These are phyloP conservation scores for Ganaspis brasiliensis DNA, from an alignment of 2,888 invertebrate species.

Conservation along the genomic window DNA sequence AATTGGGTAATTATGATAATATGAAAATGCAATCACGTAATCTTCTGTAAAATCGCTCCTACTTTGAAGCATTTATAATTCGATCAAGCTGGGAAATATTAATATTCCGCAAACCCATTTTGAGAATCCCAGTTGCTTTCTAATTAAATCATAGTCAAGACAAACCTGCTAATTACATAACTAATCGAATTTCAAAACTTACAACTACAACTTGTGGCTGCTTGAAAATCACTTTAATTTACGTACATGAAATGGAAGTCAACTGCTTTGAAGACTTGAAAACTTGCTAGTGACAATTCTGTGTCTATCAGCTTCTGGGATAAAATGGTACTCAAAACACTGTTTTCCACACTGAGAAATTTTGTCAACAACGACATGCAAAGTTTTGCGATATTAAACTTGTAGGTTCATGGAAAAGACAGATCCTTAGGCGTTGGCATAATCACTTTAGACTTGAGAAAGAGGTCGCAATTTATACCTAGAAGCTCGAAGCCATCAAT, in stretches of 20 bases:
- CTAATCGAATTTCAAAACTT: conserved; percentile 18
- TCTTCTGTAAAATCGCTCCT: background rate
- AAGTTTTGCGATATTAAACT: background rate
- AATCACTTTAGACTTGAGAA: background rate
- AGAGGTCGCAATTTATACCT: background rate
- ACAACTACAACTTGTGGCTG: conserved; percentile 10
- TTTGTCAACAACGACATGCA: conserved; percentile 25
- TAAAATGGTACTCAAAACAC: conserved; percentile 17
- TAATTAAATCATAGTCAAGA: conserved; percentile 18
- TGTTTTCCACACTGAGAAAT: background rate
- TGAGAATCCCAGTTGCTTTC: background rate
- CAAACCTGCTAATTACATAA: conserved; percentile 15
- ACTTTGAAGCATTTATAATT: background rate
- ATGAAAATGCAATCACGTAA: no score
- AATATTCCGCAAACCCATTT: background rate
- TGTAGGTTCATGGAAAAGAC: background rate
- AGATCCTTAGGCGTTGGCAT: background rate
- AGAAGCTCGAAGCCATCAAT: conserved; percentile 66
- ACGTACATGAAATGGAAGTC: background rate
- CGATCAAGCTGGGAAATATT: conserved; percentile 2
- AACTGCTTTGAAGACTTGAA: background rate
- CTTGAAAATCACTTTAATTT: conserved; percentile 8
- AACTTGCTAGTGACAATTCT: conserved; percentile 16
- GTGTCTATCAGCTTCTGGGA: background rate
- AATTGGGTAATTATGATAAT: no score